Conservation (phyloP, 2,797 vertebrate genomes). For the Eulemur albifrons region DNA sequence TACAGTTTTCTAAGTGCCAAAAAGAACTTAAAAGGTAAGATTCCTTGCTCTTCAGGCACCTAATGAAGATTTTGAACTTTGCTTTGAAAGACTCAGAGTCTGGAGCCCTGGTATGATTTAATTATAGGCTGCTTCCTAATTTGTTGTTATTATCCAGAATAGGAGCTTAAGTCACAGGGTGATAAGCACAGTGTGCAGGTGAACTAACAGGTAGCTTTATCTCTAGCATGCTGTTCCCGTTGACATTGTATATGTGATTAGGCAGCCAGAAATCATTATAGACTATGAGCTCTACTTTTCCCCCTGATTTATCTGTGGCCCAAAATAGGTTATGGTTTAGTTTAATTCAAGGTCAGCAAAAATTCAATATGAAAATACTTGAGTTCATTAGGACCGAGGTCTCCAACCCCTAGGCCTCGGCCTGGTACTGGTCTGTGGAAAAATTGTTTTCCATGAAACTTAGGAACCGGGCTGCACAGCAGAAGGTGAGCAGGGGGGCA, state of each 20-base stretch:
- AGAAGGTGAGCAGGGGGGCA: too few species aligned
- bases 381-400: neutral
- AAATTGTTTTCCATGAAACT: too few species aligned
- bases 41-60: neutral
- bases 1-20: neutral
- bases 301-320: neutral
- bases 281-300: neutral
- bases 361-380: slow-evolving; percentile 44
- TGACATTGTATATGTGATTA: neutral
- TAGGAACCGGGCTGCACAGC: too few species aligned
- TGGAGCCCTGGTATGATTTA: slow-evolving; percentile 2
- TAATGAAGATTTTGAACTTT: neutral
- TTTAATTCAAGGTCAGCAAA: slow-evolving; percentile 44
- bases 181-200: neutral
- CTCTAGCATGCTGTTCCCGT: neutral
- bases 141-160: neutral
- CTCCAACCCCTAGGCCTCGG: too few species aligned
- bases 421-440: too few species aligned
- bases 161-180: neutral
- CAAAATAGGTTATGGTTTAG: slow-evolving; percentile 22
- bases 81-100: neutral
- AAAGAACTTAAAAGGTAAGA: neutral
- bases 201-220: neutral
- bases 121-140: neutral
- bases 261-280: neutral